Evolutionary conservation across 2,888 invertebrate genomes (phyloP), one percentile per base, ranked within the genome.

Genomic region (Odontothrips loti): DNA sequence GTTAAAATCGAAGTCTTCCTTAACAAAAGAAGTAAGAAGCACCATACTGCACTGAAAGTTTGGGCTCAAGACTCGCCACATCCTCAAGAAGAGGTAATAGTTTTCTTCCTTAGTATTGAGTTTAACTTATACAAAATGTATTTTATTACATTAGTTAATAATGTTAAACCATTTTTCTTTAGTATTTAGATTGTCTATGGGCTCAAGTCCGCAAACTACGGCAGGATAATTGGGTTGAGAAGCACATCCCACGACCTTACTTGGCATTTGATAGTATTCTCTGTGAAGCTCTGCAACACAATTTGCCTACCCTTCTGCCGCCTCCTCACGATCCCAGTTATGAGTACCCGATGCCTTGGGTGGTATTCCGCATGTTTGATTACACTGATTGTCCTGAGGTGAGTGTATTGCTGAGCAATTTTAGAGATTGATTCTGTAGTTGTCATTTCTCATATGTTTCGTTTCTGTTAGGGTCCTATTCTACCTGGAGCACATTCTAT

Each of bases 301-400:
- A 96, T 86, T 89, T 99, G 83, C 98, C 97, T 4, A 91, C 93
- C 82, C 95, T 99, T 86, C 90, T 95, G 85, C 96, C 98, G 17
- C 98, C 98, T 8, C 95, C 96, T 0, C 98, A 99, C 89, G 94
- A 96, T 86, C 96, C 97, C 83, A 92, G 93, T 1, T 95, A 94
- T 86, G 90, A 91, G 43, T 99, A 99, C 88, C 99, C 99, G 0
- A 93, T 97, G 91, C 99, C 99, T 0, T 92, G 94, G 86, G 96
- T 97, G 1, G 94, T 98, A 63, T 99, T 97, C 88, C 91, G 96
- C 78, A 95, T 99, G 93, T 99, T 99, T 89, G 99, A 99, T 88
- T 98, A 99, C 87, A 98, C 98, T 0, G 99, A 99, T 88, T 98
- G 98, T 85, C 98, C 98, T 0, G 98, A 98, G 87, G 96, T 87